Percentiles rank a stretch among this genome's conserved stretches.
These are phyloP conservation scores for Alethe castanea DNA, from an alignment of 2,113 vertebrate genomes.

Conservation along the genomic window DNA sequence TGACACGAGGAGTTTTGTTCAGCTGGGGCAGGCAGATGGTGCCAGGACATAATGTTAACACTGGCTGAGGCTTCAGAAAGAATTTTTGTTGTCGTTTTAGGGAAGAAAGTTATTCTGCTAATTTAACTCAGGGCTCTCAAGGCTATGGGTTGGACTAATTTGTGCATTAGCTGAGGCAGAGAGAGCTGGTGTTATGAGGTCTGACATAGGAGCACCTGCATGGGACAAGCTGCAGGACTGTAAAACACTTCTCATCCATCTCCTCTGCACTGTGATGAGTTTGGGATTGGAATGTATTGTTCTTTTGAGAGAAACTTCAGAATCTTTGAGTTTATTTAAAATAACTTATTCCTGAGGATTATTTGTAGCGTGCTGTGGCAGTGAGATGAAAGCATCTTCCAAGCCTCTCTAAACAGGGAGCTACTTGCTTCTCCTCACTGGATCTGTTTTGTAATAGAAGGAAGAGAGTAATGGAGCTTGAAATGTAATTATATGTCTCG, in stretches of 20 bases:
- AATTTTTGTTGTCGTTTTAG: neutral
- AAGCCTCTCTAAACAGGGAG: neutral
- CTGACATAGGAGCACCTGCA: neutral
- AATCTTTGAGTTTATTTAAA: neutral
- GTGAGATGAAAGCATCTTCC: neutral
- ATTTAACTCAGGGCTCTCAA: neutral
- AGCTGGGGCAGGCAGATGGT: neutral
- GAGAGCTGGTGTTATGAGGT: neutral
- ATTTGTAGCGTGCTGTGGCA: neutral
- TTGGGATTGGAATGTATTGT: neutral
- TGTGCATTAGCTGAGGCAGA: neutral
- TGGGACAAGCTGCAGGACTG: neutral
- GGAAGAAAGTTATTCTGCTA: neutral
- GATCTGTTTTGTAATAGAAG: neutral
- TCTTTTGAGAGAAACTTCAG: neutral
- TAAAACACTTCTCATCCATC: neutral
- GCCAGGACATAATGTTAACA: too few relatives aligned
- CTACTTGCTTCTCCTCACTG: neutral
- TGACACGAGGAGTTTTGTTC: neutral
- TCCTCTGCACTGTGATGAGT: neutral
- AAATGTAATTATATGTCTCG: neutral
- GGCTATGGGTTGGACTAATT: neutral
- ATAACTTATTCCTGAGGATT: neutral
- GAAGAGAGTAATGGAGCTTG: neutral
- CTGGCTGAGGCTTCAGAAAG: neutral